Base-by-base conservation (phyloP, 2,888 invertebrate genomes). In the Eristalinus sepulchralis region DNA sequence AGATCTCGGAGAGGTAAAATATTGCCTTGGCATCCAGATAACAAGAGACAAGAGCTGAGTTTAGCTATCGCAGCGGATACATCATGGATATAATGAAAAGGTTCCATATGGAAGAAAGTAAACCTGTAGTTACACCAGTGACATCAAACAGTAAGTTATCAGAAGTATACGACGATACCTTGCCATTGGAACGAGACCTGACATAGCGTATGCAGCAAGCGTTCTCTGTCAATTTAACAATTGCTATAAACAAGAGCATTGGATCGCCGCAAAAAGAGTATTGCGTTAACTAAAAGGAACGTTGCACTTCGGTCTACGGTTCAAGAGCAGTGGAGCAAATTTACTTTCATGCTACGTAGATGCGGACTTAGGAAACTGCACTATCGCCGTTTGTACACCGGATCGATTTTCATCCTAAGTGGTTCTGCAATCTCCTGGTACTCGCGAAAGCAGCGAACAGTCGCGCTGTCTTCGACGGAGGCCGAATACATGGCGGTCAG, bases 401-500 rank as follows among this genome's bases (percentile, higher is more conserved):
- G 88, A 13, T 88, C 75, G 17, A 82, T 79, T 8, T 89, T 89
- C n/a, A 76, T 78, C 34, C 31, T 88, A 24, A 60, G 67, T 4
- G 84, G 78, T 17, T 62, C 77, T 9, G 81, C 79, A 5, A 77
- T 89, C 8, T 88, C 84, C 27, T 89, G 88, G 88, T 83, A 89
- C 22, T 80, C 83, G n/a, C 76, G 85, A 1, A 88, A 89, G 20
- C 88, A 88, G 68, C 70, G 73, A 13, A 88, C 83, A 0, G 80
- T 88, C 1, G 68, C 88, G 6, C 64, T 88, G 17, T 88, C 83
- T 2, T 88, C 85, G 33, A 86, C 88, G 2, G 88, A 88, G 33
- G 72, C 88, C 2, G 88, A 88, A 27, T 88, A 88, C 22, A 68
- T 88, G n/a, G 88, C 86, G 4, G 53, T 88, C 27, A 33, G 84